Conservation (phyloP, 2,888 invertebrate species). For the Scaptodrosophila latifasciaeformis region DNA sequence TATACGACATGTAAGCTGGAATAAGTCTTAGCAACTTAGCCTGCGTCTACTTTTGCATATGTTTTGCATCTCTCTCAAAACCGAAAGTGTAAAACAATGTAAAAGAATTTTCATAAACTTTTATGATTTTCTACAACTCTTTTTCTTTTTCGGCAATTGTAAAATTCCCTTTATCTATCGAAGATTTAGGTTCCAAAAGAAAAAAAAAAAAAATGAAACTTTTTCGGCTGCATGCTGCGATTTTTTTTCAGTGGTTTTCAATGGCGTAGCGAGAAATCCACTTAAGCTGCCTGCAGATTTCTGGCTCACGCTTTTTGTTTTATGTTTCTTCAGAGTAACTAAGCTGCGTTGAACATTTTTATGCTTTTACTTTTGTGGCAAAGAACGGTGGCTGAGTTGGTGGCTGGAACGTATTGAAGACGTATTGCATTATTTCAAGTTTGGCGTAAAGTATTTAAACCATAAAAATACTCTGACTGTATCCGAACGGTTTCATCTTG, state of each 20-base stretch:
- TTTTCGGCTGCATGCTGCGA: constrained; percentile 34
- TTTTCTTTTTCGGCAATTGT: constrained; percentile 46
- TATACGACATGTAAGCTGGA: constrained; percentile 19
- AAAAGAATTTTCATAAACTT: constrained; percentile 57
- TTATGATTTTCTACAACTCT: constrained; percentile 20
- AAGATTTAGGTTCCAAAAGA: constrained; percentile 38
- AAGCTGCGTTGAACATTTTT: constrained; percentile 28
- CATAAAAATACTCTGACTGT: constrained; percentile 35
- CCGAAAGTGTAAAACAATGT: constrained; percentile 58
- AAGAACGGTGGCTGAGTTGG: background rate
- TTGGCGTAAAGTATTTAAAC: constrained; percentile 54
- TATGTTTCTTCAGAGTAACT: constrained; percentile 26
- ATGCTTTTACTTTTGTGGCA: constrained; percentile 23
- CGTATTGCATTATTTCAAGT: constrained; percentile 53
- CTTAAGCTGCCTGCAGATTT: constrained; percentile 56
- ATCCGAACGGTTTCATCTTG: no score
- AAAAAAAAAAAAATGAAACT: constrained; percentile 22
- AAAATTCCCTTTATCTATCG: constrained; percentile 51
- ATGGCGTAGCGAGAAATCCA: constrained; percentile 41
- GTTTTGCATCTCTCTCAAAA: no score
- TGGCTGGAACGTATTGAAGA: no score
- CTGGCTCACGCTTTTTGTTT: constrained; percentile 35
- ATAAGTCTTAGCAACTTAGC: constrained; percentile 19
- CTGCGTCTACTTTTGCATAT: no score
- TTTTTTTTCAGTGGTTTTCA: background rate